Evolutionary conservation across 2,888 invertebrate species (phyloP), one percentile per base, ranked within the genome.

Genomic region (Drosophila leonis): DNA sequence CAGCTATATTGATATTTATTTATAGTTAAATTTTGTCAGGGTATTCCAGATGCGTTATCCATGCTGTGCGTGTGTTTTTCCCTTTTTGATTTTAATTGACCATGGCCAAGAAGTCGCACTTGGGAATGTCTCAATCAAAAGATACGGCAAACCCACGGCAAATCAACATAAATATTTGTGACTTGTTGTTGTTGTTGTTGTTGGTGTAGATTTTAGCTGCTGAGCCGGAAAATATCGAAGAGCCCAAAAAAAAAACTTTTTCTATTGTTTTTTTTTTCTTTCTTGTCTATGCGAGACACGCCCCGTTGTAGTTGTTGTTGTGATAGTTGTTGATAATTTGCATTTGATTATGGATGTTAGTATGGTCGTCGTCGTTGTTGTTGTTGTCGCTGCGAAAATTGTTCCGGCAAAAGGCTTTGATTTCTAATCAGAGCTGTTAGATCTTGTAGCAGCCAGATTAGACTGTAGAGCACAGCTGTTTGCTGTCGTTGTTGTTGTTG

Each of bases 91-190:
- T 79, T 86, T 90, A 90, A 87, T 90, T 90, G 90, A 90, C 73
- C 82, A 77, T 88, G 77, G 87, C 83, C 73, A 90, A 87, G 90
- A 90, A 90, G 88, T 90, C 85, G 77, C 82, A 89, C 89, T 90
- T 81, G 75, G 85, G 89, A 88, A 83, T 88, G 84, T 84, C 83
- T 84, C 90, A 84, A 84, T 84, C 88, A 71, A 83, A 75, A 81
- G 83, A 79, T 70, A 79, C 87, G 62, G 57, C 86, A 73, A 49
- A 82, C 83, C 83, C 90, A 83, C 83, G 80, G 86, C 71, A 88
- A 85, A 83, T 88, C 80, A 82, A 88, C 83, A 83, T 83, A 89
- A 87, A 84, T 83, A 75, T 52, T 56, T 77, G 20, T 63, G 60
- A 27, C 20, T 65, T 63, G 55, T 42, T 68, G 77, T 61, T 65